Evolutionary conservation across 92 coral and sea anemone genomes (phyloP).

Genomic region (Porites rus): DNA sequence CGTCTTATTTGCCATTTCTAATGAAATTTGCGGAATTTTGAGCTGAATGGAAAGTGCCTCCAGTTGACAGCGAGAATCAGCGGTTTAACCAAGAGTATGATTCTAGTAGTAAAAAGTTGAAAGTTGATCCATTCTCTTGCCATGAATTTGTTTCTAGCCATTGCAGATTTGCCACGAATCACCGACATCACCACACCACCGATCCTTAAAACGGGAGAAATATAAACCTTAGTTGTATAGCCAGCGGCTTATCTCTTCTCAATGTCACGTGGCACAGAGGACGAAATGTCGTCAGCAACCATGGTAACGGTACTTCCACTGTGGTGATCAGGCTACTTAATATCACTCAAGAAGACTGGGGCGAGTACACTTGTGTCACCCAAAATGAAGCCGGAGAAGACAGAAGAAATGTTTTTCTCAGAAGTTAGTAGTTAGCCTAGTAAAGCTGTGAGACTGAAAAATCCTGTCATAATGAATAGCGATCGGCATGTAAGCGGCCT

Average conservation of each 20-base stretch:
- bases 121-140: neutral
- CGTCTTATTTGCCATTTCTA: too few species aligned
- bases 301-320: neutral
- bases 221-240: conserved; percentile 17
- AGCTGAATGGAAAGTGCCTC: too few species aligned
- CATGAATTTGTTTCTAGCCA: conserved; percentile 16
- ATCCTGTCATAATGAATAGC: neutral
- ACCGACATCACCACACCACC: conserved; percentile 3
- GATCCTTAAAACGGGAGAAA: conserved; percentile 23
- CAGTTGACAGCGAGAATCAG: neutral
- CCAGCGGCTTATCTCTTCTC: neutral
- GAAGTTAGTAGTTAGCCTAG: neutral
- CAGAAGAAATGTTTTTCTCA: neutral
- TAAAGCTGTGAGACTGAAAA: neutral
- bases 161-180: conserved; percentile 23
- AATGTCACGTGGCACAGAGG: conserved; percentile 21
- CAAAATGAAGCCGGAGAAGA: conserved; percentile 15
- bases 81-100: neutral
- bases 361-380: conserved; percentile 20
- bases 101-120: too few species aligned
- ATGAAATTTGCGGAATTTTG: too few species aligned
- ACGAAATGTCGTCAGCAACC: neutral
- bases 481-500: too few species aligned
- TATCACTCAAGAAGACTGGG: conserved; percentile 20
- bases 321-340: neutral